These are phyloP conservation scores for Neoitamus cyanurus DNA, from an alignment of 2,888 invertebrate species.

Conservation along the genomic window DNA sequence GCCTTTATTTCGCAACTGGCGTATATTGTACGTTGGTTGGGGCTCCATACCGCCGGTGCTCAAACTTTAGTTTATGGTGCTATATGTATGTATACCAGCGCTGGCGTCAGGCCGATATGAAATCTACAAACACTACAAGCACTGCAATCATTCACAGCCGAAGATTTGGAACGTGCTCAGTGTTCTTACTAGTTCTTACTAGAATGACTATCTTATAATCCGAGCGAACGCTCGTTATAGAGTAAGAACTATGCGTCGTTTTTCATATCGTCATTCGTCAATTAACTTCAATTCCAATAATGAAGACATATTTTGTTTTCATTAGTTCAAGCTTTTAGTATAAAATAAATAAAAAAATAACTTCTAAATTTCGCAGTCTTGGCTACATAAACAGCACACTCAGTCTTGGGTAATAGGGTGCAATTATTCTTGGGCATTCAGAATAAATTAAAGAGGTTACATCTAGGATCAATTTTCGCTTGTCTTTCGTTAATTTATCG, in stretches of 20 bases:
- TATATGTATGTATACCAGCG: not conserved
- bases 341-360: no score
- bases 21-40: not conserved
- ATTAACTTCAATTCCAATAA: not conserved
- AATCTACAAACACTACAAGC: not conserved
- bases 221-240: not conserved
- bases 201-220: not conserved
- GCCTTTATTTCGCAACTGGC: not conserved
- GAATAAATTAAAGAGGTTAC: no score
- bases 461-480: no score
- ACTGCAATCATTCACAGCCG: not conserved
- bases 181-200: not conserved
- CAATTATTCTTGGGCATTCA: no score
- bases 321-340: no score
- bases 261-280: no score
- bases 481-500: no score
- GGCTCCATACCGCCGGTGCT: not conserved
- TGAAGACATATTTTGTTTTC: no score
- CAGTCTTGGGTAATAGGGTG: no score
- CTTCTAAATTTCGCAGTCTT: no score
- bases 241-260: not conserved
- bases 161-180: not conserved
- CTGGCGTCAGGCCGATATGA: not conserved
- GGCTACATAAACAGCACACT: no score
- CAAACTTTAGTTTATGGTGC: not conserved